phyloP scores from a whole-genome alignment of 2,113 vertebrate genomes.

The Oxyruncus cristatus region DNA sequence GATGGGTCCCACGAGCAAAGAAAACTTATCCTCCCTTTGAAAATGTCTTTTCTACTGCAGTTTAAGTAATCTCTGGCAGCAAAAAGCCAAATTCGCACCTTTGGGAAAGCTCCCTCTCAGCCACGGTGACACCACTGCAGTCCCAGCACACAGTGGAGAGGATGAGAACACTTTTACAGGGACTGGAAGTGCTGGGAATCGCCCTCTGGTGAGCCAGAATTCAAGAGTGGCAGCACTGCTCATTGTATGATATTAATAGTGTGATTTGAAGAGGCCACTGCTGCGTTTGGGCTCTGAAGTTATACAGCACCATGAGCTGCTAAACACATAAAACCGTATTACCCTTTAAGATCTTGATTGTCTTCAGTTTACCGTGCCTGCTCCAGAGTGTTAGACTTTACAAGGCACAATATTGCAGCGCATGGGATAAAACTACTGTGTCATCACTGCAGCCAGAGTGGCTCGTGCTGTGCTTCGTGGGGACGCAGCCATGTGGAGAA shows the following conservation, averaged over 20 bases:
- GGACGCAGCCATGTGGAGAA: neutral
- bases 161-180: neutral
- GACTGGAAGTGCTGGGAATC: neutral
- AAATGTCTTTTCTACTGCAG: neutral
- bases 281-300: neutral
- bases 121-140: neutral
- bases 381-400: neutral
- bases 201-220: neutral
- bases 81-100: neutral
- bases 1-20: neutral
- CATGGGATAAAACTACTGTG: neutral
- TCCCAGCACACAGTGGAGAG: neutral
- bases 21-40: neutral
- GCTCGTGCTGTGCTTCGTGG: rapidly evolving
- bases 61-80: neutral
- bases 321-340: conserved; percentile 1
- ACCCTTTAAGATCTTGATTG: neutral
- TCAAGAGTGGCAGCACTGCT: neutral
- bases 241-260: neutral
- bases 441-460: neutral
- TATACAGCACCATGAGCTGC: neutral
- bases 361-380: conserved; percentile 18
- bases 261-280: neutral
- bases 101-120: neutral
- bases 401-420: neutral